Percentiles rank a stretch among this genome's conserved stretches.
These are phyloP conservation scores for Tryphoninae sp. DNA, from an alignment of 2,888 invertebrate genomes.

Conservation along the genomic window DNA sequence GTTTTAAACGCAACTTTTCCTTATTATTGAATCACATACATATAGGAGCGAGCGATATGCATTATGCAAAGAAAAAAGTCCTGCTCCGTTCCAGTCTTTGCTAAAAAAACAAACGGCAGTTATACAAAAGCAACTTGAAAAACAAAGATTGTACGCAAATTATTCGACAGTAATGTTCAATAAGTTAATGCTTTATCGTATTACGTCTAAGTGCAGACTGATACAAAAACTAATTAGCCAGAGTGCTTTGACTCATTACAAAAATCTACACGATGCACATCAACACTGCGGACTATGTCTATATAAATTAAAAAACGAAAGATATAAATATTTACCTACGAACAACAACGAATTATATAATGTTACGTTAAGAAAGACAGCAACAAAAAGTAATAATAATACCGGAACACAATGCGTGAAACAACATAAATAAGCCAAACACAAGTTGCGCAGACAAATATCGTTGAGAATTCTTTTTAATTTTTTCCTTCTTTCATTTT, in stretches of 20 bases:
- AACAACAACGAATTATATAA: constrained; percentile 43
- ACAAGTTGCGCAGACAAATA: constrained; percentile 32
- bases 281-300: constrained; percentile 37
- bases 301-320: constrained; percentile 25
- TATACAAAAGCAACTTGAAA: constrained; percentile 12
- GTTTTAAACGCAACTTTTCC: constrained; percentile 59
- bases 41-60: constrained; percentile 39
- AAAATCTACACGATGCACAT: constrained; percentile 25
- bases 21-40: constrained; percentile 49
- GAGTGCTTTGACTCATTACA: constrained; percentile 12
- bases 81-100: constrained; percentile 27
- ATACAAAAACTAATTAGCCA: constrained; percentile 6
- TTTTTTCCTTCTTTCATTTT: not conserved
- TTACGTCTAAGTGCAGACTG: not conserved
- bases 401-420: constrained; percentile 13
- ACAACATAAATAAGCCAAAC: constrained; percentile 16
- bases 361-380: constrained; percentile 29
- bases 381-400: constrained; percentile 23
- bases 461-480: constrained; percentile 9
- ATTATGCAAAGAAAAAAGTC: constrained; percentile 29
- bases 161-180: not conserved
- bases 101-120: constrained; percentile 18
- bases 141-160: constrained; percentile 1
- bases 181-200: not conserved
- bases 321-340: constrained; percentile 42